Percentiles rank a stretch among this genome's conserved stretches.
Evolutionary conservation across 1,140 invertebrate genomes (phyloP).

Genomic region (Anastrepha ludens): DNA sequence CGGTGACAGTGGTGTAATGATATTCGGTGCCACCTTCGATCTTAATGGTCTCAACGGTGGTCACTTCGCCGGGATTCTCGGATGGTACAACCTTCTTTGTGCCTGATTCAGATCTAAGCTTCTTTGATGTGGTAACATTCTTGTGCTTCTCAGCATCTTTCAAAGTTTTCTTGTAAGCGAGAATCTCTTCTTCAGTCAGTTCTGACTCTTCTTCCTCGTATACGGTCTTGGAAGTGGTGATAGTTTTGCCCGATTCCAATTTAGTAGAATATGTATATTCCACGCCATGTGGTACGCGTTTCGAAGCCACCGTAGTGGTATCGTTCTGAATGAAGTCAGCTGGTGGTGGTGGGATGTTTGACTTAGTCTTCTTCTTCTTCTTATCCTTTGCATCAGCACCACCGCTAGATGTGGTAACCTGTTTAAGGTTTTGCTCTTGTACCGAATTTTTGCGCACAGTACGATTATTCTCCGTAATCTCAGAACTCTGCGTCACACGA

Average conservation of each 20-base stretch:
- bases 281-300: constrained; percentile 70
- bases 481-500: constrained; percentile 67
- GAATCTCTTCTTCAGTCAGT: constrained; percentile 71
- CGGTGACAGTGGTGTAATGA: constrained; percentile 71
- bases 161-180: constrained; percentile 70
- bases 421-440: constrained; percentile 70
- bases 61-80: constrained; percentile 71
- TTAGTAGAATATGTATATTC: constrained; percentile 71
- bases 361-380: constrained; percentile 70
- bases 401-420: constrained; percentile 61
- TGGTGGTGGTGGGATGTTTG: constrained; percentile 69
- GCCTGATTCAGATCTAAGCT: constrained; percentile 70
- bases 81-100: constrained; percentile 73
- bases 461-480: constrained; percentile 71
- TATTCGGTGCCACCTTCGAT: constrained; percentile 72
- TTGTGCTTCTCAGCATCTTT: constrained; percentile 73
- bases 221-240: constrained; percentile 72
- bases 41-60: constrained; percentile 72
- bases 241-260: constrained; percentile 71
- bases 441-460: constrained; percentile 71
- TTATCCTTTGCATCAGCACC: constrained; percentile 63
- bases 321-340: constrained; percentile 72
- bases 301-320: constrained; percentile 69
- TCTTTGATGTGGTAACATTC: constrained; percentile 71
- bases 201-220: constrained; percentile 72